phyloP scores from a whole-genome alignment of 2,113 vertebrate species.

The Pithys albifrons region DNA sequence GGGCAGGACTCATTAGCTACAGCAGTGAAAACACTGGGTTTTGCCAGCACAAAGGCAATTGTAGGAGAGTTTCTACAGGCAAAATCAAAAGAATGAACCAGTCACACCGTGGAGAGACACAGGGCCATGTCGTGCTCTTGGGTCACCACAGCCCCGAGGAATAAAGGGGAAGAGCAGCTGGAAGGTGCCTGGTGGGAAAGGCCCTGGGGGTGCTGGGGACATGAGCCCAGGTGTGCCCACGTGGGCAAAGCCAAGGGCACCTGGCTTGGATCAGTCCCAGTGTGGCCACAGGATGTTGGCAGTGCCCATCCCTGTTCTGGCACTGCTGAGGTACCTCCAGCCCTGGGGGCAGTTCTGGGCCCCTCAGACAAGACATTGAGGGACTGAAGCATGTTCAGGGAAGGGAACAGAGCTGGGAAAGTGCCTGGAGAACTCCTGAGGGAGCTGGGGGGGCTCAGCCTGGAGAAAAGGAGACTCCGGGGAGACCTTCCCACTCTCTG shows the following conservation, averaged over 20 bases:
- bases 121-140: not conserved
- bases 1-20: not conserved
- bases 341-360: not conserved
- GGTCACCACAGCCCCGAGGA: not conserved
- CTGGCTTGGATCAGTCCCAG: not conserved
- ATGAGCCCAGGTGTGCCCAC: not conserved
- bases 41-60: not conserved
- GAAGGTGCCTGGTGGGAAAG: not conserved
- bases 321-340: not conserved
- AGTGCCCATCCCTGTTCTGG: not conserved
- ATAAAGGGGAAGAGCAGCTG: not conserved
- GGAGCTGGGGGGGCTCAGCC: not conserved
- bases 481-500: not conserved
- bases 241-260: not conserved
- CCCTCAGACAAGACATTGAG: not conserved
- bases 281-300: not conserved
- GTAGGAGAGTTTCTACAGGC: not conserved
- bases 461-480: not conserved
- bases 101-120: fast-evolving
- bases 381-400: not conserved
- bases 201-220: not conserved
- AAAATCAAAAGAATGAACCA: not conserved
- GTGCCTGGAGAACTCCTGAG: not conserved
- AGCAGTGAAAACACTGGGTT: not conserved
- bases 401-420: not conserved